phyloP scores from a whole-genome alignment of 2,113 vertebrate genomes.

The Phyllostomus discolor region DNA sequence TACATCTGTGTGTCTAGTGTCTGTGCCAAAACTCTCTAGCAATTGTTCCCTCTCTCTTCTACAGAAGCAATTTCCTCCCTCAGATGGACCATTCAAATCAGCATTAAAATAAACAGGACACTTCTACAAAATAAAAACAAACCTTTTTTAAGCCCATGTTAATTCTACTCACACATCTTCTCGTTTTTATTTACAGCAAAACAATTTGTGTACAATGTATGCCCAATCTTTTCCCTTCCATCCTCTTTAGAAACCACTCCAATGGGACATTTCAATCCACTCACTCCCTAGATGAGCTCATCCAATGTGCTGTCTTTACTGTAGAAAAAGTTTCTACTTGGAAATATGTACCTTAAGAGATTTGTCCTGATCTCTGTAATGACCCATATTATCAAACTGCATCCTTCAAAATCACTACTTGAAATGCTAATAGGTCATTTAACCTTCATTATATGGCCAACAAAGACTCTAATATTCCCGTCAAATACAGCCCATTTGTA shows the following conservation, averaged over 20 bases:
- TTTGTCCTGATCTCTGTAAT: neutral
- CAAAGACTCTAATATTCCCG: neutral
- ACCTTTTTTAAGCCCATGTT: neutral
- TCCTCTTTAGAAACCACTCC: neutral
- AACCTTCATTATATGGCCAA: neutral
- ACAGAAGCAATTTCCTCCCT: neutral
- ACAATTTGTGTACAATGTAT: neutral
- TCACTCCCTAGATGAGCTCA: neutral
- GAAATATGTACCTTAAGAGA: neutral
- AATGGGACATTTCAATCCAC: neutral
- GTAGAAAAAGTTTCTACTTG: neutral
- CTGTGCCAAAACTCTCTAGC: neutral
- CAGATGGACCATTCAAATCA: neutral
- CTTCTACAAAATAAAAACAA: conserved; percentile 19
- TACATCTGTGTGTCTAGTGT: neutral
- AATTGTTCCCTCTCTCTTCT: neutral
- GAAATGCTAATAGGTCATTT: neutral
- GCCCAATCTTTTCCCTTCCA: neutral
- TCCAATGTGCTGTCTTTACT: neutral
- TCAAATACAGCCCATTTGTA: neutral
- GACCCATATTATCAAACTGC: neutral
- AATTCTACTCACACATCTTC: neutral
- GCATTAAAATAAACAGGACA: neutral
- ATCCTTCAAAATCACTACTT: neutral
- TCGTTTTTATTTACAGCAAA: neutral